A percentile compares a stretch with the other conserved stretches of the same genome.
Conservation (phyloP, 2,113 vertebrate genomes). For the Sinocyclocheilus grahami region DNA sequence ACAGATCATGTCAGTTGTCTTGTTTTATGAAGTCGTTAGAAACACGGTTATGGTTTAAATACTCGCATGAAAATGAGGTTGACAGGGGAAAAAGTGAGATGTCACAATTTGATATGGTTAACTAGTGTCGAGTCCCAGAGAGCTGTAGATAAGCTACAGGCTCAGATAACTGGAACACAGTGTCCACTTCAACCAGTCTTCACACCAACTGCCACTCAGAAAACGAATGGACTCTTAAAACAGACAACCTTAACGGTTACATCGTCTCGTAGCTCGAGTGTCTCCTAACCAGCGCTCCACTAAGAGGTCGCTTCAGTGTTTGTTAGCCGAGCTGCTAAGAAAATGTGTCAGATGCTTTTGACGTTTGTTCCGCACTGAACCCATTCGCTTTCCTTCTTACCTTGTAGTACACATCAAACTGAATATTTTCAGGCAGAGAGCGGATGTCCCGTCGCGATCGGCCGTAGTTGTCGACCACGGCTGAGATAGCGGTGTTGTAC, state of each 20-base stretch:
- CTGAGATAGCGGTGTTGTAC: constrained; percentile 97
- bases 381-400: constrained; percentile 64
- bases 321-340: constrained; percentile 19
- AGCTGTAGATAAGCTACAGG: not conserved
- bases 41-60: constrained; percentile 18
- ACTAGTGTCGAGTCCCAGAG: not conserved
- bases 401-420: constrained; percentile 98
- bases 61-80: not conserved
- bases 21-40: not conserved
- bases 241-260: not conserved
- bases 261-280: not conserved
- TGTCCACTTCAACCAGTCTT: not conserved
- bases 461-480: constrained; percentile 95
- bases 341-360: not conserved
- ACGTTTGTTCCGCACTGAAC: not conserved
- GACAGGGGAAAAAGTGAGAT: not conserved
- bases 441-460: constrained; percentile 92
- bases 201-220: not conserved
- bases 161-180: not conserved
- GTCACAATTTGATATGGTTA: not conserved
- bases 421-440: constrained; percentile 93
- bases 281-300: constrained; percentile 3
- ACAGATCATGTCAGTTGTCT: not conserved
- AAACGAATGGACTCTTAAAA: not conserved
- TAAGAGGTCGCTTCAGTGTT: not conserved